Percentiles rank a stretch among this genome's conserved stretches.
Conservation (phyloP, 2,113 vertebrate genomes). For the Smithornis capensis region DNA sequence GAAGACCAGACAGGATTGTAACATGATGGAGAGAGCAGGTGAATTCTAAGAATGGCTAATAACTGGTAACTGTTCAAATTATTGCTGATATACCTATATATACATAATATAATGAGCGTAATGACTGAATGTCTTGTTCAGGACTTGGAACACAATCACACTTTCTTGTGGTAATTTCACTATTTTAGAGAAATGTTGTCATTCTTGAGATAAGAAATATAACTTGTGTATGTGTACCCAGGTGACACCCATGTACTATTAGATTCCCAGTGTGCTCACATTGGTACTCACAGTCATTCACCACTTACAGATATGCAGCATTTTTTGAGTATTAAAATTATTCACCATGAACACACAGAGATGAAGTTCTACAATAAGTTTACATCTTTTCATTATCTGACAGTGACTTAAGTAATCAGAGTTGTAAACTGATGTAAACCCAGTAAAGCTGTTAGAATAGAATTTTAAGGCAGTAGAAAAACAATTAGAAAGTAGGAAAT, state of each 20-base stretch:
- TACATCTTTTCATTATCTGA: background rate
- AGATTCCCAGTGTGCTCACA: background rate
- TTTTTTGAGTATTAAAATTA: background rate
- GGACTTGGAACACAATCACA: background rate
- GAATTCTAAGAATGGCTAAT: background rate
- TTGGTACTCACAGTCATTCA: background rate
- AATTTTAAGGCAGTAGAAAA: background rate
- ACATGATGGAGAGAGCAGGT: background rate
- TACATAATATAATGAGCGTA: background rate
- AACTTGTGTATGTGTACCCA: background rate
- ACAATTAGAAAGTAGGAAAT: background rate
- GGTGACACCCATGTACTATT: background rate
- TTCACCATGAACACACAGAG: background rate
- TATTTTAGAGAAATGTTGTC: background rate
- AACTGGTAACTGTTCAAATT: background rate
- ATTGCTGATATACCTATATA: background rate
- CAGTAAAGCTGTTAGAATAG: background rate
- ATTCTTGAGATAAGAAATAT: background rate
- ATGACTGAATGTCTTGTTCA: background rate
- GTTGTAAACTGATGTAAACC: background rate
- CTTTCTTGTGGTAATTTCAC: background rate
- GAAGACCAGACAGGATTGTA: background rate
- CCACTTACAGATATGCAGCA: background rate
- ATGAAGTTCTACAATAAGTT: background rate
- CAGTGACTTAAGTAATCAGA: background rate